Conservation (phyloP, 2,888 invertebrate species). For the Orchesella flavescens region DNA sequence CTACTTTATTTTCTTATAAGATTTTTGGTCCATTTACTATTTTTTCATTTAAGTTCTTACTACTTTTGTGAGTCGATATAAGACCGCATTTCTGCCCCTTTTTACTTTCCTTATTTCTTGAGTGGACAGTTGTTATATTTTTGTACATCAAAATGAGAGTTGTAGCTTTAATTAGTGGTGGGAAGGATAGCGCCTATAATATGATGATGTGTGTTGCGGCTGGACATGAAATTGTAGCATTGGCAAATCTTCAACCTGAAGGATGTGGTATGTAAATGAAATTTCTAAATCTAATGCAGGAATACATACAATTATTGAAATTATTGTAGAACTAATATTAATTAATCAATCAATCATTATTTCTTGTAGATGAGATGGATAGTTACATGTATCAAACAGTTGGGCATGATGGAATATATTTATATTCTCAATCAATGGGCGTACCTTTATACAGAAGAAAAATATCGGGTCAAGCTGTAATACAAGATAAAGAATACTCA, state of each 20-base stretch:
- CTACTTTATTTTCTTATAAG: no score
- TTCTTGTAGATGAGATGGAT: constrained; percentile 86
- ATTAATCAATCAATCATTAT: constrained; percentile 6
- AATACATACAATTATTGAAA: no score
- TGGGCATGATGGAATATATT: constrained; percentile 93
- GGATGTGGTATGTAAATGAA: constrained; percentile 80
- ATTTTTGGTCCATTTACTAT: background rate
- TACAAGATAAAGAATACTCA: constrained; percentile 85
- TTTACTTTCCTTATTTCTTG: background rate
- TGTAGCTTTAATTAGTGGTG: constrained; percentile 94
- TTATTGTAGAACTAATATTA: no score
- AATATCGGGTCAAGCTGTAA: constrained; percentile 88
- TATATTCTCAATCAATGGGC: constrained; percentile 94
- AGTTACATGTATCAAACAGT: constrained; percentile 99
- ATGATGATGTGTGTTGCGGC: constrained; percentile 96
- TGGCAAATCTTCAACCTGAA: constrained; percentile 94
- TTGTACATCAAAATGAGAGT: constrained; percentile 81
- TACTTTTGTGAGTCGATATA: background rate
- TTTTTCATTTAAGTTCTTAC: background rate
- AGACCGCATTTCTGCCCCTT: background rate
- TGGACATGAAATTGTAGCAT: constrained; percentile 94
- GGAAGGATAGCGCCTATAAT: constrained; percentile 99
- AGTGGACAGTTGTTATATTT: background rate
- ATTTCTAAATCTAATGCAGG: no score
- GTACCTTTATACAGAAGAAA: constrained; percentile 90